These are phyloP conservation scores for Caenorhabditis afra DNA, from an alignment of 2,888 invertebrate species.

Conservation along the genomic window DNA sequence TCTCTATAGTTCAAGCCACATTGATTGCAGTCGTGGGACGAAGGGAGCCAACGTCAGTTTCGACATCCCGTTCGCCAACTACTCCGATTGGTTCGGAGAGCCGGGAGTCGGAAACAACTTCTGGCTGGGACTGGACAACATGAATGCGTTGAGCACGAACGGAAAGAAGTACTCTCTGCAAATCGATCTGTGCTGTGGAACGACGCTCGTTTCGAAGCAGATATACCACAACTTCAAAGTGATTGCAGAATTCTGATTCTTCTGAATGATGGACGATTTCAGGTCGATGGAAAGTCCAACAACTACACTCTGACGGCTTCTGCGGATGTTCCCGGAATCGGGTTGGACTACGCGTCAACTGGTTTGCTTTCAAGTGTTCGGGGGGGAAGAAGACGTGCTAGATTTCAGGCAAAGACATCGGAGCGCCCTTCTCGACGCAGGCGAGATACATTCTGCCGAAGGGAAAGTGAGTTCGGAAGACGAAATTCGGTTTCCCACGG, in stretches of 20 bases:
- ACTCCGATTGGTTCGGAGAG: constrained; percentile 48
- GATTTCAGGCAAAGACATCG: constrained; percentile 30
- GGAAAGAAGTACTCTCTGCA: constrained; percentile 39
- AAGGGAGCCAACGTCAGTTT: constrained; percentile 12
- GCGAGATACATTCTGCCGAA: constrained; percentile 1
- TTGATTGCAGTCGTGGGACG: constrained; percentile 31
- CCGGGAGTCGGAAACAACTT: constrained; percentile 57
- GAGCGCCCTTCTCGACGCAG: constrained; percentile 19
- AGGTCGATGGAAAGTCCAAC: constrained; percentile 41
- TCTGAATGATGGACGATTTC: constrained; percentile 7
- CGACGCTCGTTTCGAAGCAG: constrained; percentile 25
- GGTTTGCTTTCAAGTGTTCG: neutral
- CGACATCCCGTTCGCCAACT: constrained; percentile 35
- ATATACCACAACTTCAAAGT: constrained; percentile 60
- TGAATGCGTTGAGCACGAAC: constrained; percentile 48
- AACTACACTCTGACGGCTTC: constrained; percentile 48
- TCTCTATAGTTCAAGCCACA: too few species aligned
- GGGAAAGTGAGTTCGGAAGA: constrained; percentile 11
- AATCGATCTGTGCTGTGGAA: constrained; percentile 63
- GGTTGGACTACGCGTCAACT: constrained; percentile 39
- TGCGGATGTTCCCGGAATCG: constrained; percentile 49
- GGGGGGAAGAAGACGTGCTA: neutral
- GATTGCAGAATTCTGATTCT: neutral
- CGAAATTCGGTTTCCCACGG: neutral
- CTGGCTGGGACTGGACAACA: constrained; percentile 68